A percentile compares a stretch with the other conserved stretches of the same genome.
Evolutionary conservation across 2,113 vertebrate species (phyloP).

Genomic region (Pelusios castaneus): DNA sequence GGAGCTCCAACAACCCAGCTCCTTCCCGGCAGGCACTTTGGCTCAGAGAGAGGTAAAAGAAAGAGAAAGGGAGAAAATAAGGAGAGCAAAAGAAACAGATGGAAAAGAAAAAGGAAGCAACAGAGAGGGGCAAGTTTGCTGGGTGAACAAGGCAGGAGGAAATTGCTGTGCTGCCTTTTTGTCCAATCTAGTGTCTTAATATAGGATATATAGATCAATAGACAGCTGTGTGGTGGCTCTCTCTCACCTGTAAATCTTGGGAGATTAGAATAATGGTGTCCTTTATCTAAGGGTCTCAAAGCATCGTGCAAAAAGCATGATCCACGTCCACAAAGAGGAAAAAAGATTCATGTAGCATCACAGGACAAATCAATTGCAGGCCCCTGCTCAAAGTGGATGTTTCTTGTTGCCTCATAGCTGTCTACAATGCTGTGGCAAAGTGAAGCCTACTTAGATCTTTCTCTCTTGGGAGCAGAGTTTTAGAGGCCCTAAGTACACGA

Average conservation of each 20-base stretch:
- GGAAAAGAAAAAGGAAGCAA: neutral
- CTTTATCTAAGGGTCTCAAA: neutral
- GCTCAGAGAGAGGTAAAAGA: neutral
- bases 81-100: neutral
- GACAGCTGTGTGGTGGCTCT: fast-evolving
- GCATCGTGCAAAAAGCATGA: neutral
- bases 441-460: neutral
- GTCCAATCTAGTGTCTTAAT: neutral
- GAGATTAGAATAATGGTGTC: neutral
- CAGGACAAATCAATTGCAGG: neutral
- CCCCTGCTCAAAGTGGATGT: fast-evolving
- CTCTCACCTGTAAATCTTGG: fast-evolving
- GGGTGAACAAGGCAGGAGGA: neutral
- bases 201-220: neutral
- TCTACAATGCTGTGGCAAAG: neutral
- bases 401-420: fast-evolving
- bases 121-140: neutral
- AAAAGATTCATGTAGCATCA: neutral
- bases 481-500: neutral
- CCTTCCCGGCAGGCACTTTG: slow-evolving; percentile 48
- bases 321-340: neutral
- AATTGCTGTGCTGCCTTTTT: fast-evolving
- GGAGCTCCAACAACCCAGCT: slow-evolving; percentile 24
- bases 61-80: neutral
- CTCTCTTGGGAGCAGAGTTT: neutral